These are phyloP conservation scores for Mionectes olivaceus DNA, from an alignment of 2,797 vertebrate genomes.

Conservation along the genomic window DNA sequence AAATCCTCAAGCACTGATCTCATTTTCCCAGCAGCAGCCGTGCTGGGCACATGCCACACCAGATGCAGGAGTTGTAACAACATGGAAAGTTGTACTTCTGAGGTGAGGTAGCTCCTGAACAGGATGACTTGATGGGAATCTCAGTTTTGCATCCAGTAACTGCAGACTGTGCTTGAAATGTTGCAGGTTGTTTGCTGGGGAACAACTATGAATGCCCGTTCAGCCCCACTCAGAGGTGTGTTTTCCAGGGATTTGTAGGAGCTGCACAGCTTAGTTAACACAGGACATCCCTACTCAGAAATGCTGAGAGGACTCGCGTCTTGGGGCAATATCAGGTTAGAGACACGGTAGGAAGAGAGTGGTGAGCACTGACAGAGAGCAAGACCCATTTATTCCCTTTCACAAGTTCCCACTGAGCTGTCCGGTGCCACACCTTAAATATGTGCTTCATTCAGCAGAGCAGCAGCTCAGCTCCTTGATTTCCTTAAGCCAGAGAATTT, in stretches of 20 bases:
- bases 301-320: neutral
- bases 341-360: neutral
- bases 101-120: neutral
- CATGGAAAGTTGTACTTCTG: neutral
- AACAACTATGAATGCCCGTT: neutral
- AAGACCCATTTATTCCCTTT: neutral
- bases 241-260: neutral
- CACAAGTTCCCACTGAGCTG: neutral
- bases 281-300: neutral
- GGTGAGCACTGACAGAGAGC: neutral
- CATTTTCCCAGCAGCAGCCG: neutral
- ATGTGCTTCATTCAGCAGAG: neutral
- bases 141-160: neutral
- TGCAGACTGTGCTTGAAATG: neutral
- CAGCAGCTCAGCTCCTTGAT: neutral
- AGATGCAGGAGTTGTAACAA: neutral
- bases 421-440: neutral
- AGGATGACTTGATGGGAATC: neutral
- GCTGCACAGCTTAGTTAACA: neutral
- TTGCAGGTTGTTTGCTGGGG: neutral
- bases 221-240: neutral
- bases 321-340: neutral
- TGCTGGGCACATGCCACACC: neutral
- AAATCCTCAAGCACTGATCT: neutral
- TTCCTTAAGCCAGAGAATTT: neutral